phyloP scores from a whole-genome alignment of 2,888 invertebrate genomes.

The Hetaerina titia region DNA sequence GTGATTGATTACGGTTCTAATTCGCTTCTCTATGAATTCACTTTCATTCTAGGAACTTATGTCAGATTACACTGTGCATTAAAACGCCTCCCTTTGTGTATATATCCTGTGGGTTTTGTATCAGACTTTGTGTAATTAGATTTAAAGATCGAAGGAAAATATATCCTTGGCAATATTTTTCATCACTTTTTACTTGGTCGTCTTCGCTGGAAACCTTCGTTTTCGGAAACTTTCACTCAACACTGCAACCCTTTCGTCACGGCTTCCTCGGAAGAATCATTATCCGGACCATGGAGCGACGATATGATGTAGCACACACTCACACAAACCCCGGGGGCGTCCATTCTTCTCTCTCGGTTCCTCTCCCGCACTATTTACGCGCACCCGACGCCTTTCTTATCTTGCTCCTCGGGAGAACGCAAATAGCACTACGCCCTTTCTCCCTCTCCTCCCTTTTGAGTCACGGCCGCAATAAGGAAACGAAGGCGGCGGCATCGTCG shows the following conservation, averaged over 20 bases:
- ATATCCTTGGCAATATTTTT: too few relatives aligned
- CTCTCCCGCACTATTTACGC: not conserved
- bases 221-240: not conserved
- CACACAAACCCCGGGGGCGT: not conserved
- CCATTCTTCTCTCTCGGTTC: not conserved
- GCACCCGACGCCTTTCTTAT: not conserved
- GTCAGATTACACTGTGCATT: too few relatives aligned
- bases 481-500: not conserved
- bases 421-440: slow-evolving; percentile 27
- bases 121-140: too few relatives aligned
- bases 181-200: not conserved
- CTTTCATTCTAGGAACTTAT: too few relatives aligned
- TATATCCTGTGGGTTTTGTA: too few relatives aligned
- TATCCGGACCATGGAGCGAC: not conserved
- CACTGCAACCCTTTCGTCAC: not conserved
- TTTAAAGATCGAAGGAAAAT: too few relatives aligned
- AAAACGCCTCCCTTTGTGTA: too few relatives aligned
- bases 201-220: not conserved
- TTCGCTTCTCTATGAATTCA: too few relatives aligned
- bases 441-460: slow-evolving; percentile 5
- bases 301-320: not conserved
- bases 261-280: not conserved
- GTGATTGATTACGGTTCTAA: too few relatives aligned
- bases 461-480: slow-evolving; percentile 36
- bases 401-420: not conserved